Evolutionary conservation across 2,113 vertebrate species (phyloP).

Genomic region (Globicephala melas): DNA sequence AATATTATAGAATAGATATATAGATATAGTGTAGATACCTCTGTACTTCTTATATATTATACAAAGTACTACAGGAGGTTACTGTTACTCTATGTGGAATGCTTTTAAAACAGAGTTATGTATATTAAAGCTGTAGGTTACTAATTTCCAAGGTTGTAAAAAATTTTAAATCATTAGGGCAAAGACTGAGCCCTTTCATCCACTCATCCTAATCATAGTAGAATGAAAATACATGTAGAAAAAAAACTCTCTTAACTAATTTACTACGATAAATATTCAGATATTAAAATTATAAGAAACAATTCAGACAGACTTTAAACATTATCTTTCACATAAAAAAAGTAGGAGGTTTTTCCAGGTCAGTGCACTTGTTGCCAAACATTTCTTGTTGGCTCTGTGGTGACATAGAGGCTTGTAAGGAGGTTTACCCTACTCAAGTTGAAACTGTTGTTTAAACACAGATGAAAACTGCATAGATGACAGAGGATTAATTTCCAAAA

Average conservation of each 20-base stretch:
- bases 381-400: not conserved
- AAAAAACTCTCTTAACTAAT: not conserved
- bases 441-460: not conserved
- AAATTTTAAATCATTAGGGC: not conserved
- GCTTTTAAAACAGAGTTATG: not conserved
- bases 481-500: too few relatives aligned
- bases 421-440: not conserved
- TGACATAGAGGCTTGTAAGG: not conserved
- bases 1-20: not conserved
- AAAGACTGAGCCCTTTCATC: not conserved
- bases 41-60: not conserved
- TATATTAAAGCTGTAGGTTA: not conserved
- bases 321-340: not conserved
- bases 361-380: not conserved
- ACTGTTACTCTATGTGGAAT: not conserved
- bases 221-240: not conserved
- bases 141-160: not conserved
- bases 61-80: not conserved
- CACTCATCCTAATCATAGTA: not conserved
- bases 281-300: not conserved
- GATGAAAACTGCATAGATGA: not conserved
- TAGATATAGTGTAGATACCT: not conserved
- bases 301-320: not conserved
- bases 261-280: not conserved
- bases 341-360: not conserved